These are phyloP conservation scores for Urocyon cinereoargenteus DNA, from an alignment of 2,797 vertebrate species.

Conservation along the genomic window DNA sequence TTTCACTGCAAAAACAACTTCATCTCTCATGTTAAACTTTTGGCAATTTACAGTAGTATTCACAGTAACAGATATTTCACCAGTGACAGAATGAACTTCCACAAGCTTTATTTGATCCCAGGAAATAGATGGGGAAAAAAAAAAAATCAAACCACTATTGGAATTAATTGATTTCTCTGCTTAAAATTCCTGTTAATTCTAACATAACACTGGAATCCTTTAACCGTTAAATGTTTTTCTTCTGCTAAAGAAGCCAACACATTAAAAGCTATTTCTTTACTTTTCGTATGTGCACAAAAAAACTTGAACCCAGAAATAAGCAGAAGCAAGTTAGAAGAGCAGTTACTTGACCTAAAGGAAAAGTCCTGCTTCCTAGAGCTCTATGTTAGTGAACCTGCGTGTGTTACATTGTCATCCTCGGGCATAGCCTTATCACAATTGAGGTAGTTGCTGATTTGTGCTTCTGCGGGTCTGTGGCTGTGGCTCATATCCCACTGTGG, in stretches of 20 bases:
- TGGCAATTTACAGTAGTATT: neutral
- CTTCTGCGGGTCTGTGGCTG: neutral
- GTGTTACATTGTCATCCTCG: neutral
- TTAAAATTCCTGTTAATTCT: conserved; percentile 28
- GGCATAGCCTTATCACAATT: neutral
- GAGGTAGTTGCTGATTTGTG: neutral
- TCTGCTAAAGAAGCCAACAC: neutral
- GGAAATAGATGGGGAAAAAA: neutral
- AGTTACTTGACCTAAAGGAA: conserved; percentile 1
- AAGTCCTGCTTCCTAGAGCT: neutral
- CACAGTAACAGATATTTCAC: neutral
- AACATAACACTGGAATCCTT: neutral
- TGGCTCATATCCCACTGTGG: neutral
- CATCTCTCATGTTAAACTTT: neutral
- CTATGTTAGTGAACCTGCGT: neutral
- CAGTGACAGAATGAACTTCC: neutral
- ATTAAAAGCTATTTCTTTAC: neutral
- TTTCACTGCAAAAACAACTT: neutral
- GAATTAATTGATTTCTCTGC: neutral
- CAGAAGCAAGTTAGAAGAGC: neutral
- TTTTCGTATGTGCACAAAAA: neutral
- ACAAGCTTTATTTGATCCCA: neutral
- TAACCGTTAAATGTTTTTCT: neutral
- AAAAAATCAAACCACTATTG: neutral
- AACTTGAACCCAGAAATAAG: neutral